These are phyloP conservation scores for Conops quadrifasciatus DNA, from an alignment of 2,888 invertebrate species.

Conservation along the genomic window DNA sequence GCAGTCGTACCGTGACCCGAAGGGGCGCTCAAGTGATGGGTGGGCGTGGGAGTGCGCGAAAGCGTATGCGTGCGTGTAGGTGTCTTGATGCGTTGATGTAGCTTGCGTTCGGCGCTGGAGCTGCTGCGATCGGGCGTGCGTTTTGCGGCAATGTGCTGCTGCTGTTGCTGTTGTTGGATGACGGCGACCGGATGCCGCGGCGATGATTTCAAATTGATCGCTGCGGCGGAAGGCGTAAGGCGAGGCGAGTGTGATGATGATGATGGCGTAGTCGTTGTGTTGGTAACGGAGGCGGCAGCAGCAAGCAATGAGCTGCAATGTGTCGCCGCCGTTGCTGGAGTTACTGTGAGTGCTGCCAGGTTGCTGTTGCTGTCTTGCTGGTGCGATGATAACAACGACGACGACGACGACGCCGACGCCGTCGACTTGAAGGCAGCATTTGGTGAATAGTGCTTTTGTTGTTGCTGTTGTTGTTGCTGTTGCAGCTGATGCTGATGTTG, in stretches of 20 bases:
- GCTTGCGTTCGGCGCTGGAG: conserved; percentile 47
- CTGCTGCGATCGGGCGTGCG: conserved; percentile 46
- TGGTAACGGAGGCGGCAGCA: conserved; percentile 19
- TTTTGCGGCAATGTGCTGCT: conserved; percentile 36
- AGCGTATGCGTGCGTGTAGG: conserved; percentile 48
- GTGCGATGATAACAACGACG: conserved; percentile 35
- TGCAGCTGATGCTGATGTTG: conserved; percentile 58
- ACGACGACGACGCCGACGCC: conserved; percentile 39
- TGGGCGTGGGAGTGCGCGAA: conserved; percentile 56
- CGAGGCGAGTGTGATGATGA: conserved; percentile 46
- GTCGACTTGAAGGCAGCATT: conserved; percentile 46
- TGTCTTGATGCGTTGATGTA: conserved; percentile 49
- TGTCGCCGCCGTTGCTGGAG: conserved; percentile 37
- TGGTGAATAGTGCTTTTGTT: conserved; percentile 50
- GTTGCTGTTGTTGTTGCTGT: conserved; percentile 51
- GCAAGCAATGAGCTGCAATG: neutral
- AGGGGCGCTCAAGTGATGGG: conserved; percentile 45
- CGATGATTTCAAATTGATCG: conserved; percentile 45
- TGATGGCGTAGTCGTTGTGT: conserved; percentile 36
- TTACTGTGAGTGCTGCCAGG: conserved; percentile 25
- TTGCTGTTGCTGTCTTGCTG: conserved; percentile 41
- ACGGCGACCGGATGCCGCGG: conserved; percentile 45
- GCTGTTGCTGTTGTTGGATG: conserved; percentile 35
- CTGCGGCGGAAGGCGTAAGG: conserved; percentile 48
- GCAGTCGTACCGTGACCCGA: conserved; percentile 39